Base-by-base conservation (phyloP, 2,113 vertebrate genomes). In the Muscicapa adusta region DNA sequence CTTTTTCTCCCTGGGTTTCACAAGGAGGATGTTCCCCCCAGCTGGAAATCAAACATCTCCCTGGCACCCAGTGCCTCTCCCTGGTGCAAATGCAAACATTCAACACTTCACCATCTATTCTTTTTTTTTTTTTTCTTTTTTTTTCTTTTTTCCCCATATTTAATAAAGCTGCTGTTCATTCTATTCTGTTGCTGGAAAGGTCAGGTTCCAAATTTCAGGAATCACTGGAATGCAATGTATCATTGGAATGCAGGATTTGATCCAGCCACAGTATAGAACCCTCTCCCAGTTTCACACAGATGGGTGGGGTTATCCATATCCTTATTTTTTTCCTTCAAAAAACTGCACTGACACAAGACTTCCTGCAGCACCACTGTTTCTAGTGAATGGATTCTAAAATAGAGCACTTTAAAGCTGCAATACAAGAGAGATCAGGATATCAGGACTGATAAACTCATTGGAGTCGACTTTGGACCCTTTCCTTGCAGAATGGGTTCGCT, bases 391-490 rank as follows among this genome's bases (percentile, higher is more conserved):
- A 73, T 92, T 93, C 95, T 94, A 94, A 93, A 97, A 92, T 17
- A 95, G 51, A 96, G 95, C 97, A 95, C 97, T 98, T 98, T 98
- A 98, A 98, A 98, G 98, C 98, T 98, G 98, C 98, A 98, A 98
- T 98, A 98, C 98, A 98, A 98, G 94, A 91, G 91, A 71, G 45
- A 43, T 17, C 6, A 13, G 82, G 29, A 4, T 11, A 25, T 20
- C n/a, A 40, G 87, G 87, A 4, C 78, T 81, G 56, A 12, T 3
- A 54, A 40, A 8, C 25, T 53, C 51, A 4, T 61, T 57, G 26
- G 61, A 45, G 48, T 16, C 6, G 19, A 29, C 11, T 82, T 78
- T 79, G 34, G 10, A 50, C 18, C 19, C 28, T 43, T 92, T 89
- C 74, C 90, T 92, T 50, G 85, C 76, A 63, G 38, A 91, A 91